Base-by-base conservation (phyloP, 2,797 vertebrate species). In the Neoniphon sammara region DNA sequence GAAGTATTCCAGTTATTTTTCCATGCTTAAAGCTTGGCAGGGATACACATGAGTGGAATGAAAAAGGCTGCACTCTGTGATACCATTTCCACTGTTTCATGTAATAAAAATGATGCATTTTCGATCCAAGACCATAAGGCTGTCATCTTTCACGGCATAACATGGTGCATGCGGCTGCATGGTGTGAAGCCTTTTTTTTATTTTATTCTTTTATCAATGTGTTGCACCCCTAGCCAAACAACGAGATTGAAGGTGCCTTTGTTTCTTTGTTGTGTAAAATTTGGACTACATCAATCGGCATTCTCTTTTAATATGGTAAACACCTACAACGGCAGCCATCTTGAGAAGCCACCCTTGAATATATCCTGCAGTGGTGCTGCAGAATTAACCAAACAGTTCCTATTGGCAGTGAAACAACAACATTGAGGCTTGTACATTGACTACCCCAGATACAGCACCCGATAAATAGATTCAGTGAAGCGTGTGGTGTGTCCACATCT, bases 61-160 rank as follows among this genome's bases (percentile, higher is more conserved):
- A 27, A 5, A 69, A 70, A 0, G 5, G 17, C 1, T 46, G 34
- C 53, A 66, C 5, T 25, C 72, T 61, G 17, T 39, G 42, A 39
- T 18, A 27, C 56, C 27, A 15, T 66, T 62, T 63, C 25, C 6
- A 14, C 31, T 7, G 12, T 60, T 55, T 62, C 34, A 60, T 64
- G 46, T 31, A 10, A 66, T 66, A 62, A 70, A 73, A 83, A 34
- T 2, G 5, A 67, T 52, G 18, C 31, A 36, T 46, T 59, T 42
- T 46, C 52, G 17, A 52, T 58, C 27, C 47, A 55, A 23, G 46
- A 64, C 36, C 49, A 27, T 46, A 50, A 66, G 34, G 34, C 34
- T 56, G 55, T 63, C 42, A 56, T 84, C 54, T 67, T 72, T 78
- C 73, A 68, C 44, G 34, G 49, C 61, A 69, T 66, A 60, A 70